Percentiles rank a stretch among this genome's conserved stretches.
Conservation (phyloP, 2,113 vertebrate genomes). For the Laterallus jamaicensis region DNA sequence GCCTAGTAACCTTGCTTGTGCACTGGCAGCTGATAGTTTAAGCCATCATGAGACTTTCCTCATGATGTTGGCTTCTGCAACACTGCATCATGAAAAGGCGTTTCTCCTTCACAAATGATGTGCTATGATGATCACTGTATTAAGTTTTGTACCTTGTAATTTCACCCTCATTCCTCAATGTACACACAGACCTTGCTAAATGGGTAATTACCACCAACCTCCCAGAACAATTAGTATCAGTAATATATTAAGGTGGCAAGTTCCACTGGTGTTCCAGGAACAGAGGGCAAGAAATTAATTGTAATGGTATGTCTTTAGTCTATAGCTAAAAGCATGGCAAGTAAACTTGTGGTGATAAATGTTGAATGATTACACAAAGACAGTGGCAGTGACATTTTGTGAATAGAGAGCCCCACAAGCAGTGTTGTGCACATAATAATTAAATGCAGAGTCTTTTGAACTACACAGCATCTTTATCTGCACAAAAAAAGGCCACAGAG, state of each 20-base stretch:
- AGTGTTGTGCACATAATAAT: neutral
- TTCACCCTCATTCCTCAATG: neutral
- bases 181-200: neutral
- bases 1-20: neutral
- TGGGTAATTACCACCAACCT: neutral
- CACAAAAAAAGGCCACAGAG: neutral
- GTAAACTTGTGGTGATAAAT: neutral
- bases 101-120: neutral
- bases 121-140: neutral
- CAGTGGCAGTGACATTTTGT: neutral
- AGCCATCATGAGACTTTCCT: neutral
- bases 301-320: neutral
- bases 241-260: neutral
- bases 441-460: neutral
- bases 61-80: neutral
- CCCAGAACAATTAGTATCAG: neutral
- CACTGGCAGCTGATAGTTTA: neutral
- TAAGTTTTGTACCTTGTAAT: neutral
- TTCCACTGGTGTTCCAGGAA: neutral
- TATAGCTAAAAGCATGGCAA: neutral
- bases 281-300: neutral
- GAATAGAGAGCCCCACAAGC: neutral
- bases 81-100: neutral
- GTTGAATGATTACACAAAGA: neutral
- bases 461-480: neutral